Percentiles rank a stretch among this genome's conserved stretches.
Conservation (phyloP, 2,797 vertebrate species). For the Knipowitschia caucasica region DNA sequence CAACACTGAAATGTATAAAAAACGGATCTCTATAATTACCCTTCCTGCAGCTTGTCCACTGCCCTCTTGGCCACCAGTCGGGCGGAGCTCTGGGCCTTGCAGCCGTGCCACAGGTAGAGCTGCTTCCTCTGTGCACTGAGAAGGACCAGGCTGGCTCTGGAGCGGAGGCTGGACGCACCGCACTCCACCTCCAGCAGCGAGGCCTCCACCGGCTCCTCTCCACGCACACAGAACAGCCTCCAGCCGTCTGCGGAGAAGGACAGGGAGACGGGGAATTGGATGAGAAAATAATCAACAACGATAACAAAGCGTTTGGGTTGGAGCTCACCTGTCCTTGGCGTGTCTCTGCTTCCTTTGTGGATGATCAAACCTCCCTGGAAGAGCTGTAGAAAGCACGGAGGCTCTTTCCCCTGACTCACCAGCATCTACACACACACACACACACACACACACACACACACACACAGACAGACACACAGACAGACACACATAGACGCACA, state of each 20-base stretch:
- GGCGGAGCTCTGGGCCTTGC: constrained; percentile 64
- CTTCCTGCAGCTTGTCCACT: constrained; percentile 64
- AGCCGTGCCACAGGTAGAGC: constrained; percentile 79
- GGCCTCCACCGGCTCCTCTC: constrained; percentile 70
- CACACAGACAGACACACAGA: too few species aligned
- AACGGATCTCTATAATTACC: constrained; percentile 63
- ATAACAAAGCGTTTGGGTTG: too few species aligned
- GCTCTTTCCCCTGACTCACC: constrained; percentile 80
- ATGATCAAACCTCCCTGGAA: constrained; percentile 78
- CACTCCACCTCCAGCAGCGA: constrained; percentile 75
- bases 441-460: too few species aligned
- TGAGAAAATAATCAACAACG: too few species aligned
- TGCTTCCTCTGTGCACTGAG: constrained; percentile 55
- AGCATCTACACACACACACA: constrained; percentile 67
- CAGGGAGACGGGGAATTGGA: neutral
- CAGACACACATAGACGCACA: too few species aligned
- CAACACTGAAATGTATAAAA: too few species aligned
- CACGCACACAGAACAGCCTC: constrained; percentile 76
- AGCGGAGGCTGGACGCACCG: constrained; percentile 70
- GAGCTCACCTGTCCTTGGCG: constrained; percentile 54
- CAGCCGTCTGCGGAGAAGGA: constrained; percentile 55
- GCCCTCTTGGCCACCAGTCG: constrained; percentile 71
- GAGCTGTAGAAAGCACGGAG: constrained; percentile 80
- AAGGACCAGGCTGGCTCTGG: constrained; percentile 71
- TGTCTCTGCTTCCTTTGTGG: constrained; percentile 73